A percentile compares a stretch with the other conserved stretches of the same genome.
Evolutionary conservation across 2,888 invertebrate genomes (phyloP).

Genomic region (Argyra leucocephala): DNA sequence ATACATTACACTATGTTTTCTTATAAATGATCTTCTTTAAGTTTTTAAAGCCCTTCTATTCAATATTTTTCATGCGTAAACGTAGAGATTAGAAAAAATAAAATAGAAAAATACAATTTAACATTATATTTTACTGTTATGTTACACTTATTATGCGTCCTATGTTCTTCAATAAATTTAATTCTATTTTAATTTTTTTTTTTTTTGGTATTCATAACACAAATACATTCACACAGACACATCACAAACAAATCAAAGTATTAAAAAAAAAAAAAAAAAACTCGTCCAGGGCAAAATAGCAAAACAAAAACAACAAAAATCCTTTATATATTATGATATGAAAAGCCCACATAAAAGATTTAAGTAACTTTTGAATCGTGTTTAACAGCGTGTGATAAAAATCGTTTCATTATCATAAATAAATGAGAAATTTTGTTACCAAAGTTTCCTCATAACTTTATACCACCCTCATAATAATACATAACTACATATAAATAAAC

Average conservation of each 20-base stretch:
- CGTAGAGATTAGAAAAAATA: neutral
- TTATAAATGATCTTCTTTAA: too few species aligned
- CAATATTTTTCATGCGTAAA: neutral
- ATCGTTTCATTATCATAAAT: conserved; percentile 1
- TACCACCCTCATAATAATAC: too few species aligned
- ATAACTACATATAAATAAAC: too few species aligned
- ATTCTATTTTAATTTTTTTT: too few species aligned
- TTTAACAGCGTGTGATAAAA: conserved; percentile 3
- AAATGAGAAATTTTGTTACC: neutral
- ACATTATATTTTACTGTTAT: conserved; percentile 3
- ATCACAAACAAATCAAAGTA: too few species aligned
- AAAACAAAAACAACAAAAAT: too few species aligned
- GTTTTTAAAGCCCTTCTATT: neutral
- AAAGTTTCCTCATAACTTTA: too few species aligned
- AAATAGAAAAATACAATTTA: neutral
- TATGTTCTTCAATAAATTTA: neutral
- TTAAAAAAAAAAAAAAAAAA: too few species aligned
- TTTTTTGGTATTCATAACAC: too few species aligned
- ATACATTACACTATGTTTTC: too few species aligned
- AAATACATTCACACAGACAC: too few species aligned
- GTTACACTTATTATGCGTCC: neutral
- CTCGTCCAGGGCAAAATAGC: too few species aligned
- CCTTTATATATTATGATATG: neutral
- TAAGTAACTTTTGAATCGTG: conserved; percentile 1
- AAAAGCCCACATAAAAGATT: neutral